Evolutionary conservation across 1,140 invertebrate species (phyloP), one percentile per base, ranked within the genome.

Genomic region (Drosophila subobscura): DNA sequence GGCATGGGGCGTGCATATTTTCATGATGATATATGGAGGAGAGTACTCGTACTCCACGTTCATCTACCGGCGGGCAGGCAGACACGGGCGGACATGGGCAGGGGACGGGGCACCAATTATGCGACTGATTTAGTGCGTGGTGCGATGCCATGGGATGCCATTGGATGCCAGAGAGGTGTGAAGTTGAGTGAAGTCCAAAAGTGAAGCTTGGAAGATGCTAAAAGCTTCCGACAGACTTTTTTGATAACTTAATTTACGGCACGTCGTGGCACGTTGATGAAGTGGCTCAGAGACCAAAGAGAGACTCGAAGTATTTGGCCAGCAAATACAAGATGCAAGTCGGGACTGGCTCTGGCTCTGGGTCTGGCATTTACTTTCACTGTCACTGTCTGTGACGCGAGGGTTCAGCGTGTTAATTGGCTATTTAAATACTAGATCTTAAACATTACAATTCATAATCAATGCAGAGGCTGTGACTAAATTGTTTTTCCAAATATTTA

Each of bases 241-340:
- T 88, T 86, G 83, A 85, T 85, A 85, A 81, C 81, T 85, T 85
- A 86, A 85, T 85, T 85, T 88, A 86, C 77, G 47, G 53, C 64
- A 54, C 60, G 80, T 80, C 80, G 59, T 3, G 8, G 29, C 8
- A 71, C 59, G 61, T 58, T 85, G 81, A 86, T 85, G 77, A 70
- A 85, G 72, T 74, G 77, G 67, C 61, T 27, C 72, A 42, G 64
- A 61, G 74, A 66, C 7, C 29, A 33, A 7, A 33, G 33, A 7
- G 29, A 33, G 16, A 20, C 16, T 20, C 16, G 16, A 20, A 20
- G 16, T 20, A 40, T 67, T 71, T 51, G 73, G 52, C 37, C 73
- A 77, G 57, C 59, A 67, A 77, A 20, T 20, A 20, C 16, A 0
- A 29, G 6, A 29, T 29, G 27, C 27, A 29, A 33, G 29, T 8